Base-by-base conservation (phyloP, 2,113 vertebrate species). In the Prunella himalayana region DNA sequence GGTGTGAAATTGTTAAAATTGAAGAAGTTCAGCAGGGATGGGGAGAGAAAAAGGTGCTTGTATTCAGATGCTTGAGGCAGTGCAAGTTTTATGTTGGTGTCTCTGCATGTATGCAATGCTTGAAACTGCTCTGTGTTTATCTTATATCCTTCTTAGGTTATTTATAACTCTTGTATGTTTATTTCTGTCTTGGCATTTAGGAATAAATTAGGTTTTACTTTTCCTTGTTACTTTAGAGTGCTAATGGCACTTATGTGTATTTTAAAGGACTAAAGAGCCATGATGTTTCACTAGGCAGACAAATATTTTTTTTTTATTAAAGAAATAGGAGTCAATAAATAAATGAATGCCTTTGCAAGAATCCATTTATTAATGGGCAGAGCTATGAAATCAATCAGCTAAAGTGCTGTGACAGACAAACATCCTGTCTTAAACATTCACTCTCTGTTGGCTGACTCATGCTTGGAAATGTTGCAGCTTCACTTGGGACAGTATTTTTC, bases 1-100 rank as follows among this genome's bases (percentile, higher is more conserved):
- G 33, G 20, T 33, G 18, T 50, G 30, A 72, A 72, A n/a, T 39
- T 61, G 22, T 82, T 83, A 31, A 82, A 86, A 73, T 5, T 0
- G 5, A 19, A 27, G 15, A 54, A 17, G 7, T 50, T 6, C 17
- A 21, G 4, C 0, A 2, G 4, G 0, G 6, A 13, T 15, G 20
- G 4, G 30, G 27, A 63, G 35, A 50, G 51, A 42, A 70, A 56
- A 86, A 76, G 9, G 11, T 64, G 13, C 20, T 69, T 65, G 17
- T 53, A 3, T 20, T 61, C 31, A 41, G 31, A 27, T 78, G 10
- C 22, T 56, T 44, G 24, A 77, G 25, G 45, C 13, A 44, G 14
- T 57, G 27, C 9, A 85, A n/a, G 23, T 44, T 66, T 86, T 50
- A 28, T 33, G 16, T 39, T 57, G 35, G 4, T 37, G 6, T 33